Base-by-base conservation (phyloP, 2,888 invertebrate species). In the Caenorhabditis sp. region DNA sequence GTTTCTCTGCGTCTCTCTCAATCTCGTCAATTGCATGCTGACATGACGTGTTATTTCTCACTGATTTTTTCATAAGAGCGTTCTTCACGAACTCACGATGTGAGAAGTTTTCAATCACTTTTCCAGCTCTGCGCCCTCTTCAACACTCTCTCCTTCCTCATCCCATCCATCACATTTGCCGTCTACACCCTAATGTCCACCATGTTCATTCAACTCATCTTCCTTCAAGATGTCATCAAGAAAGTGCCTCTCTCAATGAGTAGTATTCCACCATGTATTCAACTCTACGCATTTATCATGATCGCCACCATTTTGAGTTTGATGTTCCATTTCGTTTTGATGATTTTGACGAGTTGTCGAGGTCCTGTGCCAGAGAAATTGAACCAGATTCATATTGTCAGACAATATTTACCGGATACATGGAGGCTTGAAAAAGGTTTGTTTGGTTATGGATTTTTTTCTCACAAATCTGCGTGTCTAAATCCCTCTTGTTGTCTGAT, bases 121-220 rank as follows among this genome's bases (percentile, higher is more conserved):
- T 56, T 61, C 14, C 26, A 58, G 60, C 43, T 67, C n/a, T 50
- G 36, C 17, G 52, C 58, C 5, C n/a, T 58, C 1, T 43, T 68
- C 56, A 56, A 63, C 43, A 25, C 26, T 8, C 20, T 59, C 14
- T 20, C 63, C 17, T 67, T 66, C 57, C 27, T 64, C 23, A 27
- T 70, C 12, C 63, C 63, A 4, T 20, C 60, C 1, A 1, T 64
- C 23, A 17, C 43, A 0, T 49, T 67, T 25, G 49, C 67, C 43
- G 10, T 12, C n/a, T 61, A 68, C 63, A 27, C 31, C 8, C 61
- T 70, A 17, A 70, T 66, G 70, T 3, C 64, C 8, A 66, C 66
- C 14, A 63, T 81, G 49, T 68, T 83, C 64, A 57, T 85, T 5
- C 83, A 84, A 54, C 57, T 67, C 21, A 66, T 85, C 14, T 85